phyloP scores from a whole-genome alignment of 1,140 invertebrate species.

The Ephestia elutella region DNA sequence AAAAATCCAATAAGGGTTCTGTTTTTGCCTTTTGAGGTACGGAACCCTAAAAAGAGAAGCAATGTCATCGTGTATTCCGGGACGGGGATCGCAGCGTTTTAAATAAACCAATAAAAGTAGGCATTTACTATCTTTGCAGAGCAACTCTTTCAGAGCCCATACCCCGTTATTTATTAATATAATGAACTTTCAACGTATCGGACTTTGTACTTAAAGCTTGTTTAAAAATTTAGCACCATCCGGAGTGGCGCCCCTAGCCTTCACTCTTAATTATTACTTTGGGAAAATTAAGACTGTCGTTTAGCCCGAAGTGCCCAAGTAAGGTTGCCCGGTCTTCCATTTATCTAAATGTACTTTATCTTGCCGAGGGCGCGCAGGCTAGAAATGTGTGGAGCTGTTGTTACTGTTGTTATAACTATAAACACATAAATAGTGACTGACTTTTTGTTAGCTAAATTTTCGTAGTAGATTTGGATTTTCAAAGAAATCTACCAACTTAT shows the following conservation, averaged over 20 bases:
- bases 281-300: conserved; percentile 75
- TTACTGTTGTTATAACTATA: neutral
- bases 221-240: conserved; percentile 69
- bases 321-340: conserved; percentile 59
- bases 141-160: neutral
- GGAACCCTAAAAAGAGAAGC: too few relatives aligned
- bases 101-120: neutral
- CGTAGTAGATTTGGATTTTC: too few relatives aligned
- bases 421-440: too few relatives aligned
- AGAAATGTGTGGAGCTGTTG: conserved; percentile 35
- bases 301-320: conserved; percentile 60
- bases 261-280: conserved; percentile 77
- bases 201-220: conserved; percentile 66
- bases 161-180: conserved; percentile 54
- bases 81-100: too few relatives aligned
- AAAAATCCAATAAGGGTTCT: too few relatives aligned
- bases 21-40: too few relatives aligned
- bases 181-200: conserved; percentile 65
- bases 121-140: neutral
- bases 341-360: conserved; percentile 72
- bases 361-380: conserved; percentile 39
- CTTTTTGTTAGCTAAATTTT: too few relatives aligned
- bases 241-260: conserved; percentile 50
- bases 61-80: too few relatives aligned
- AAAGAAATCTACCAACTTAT: too few relatives aligned